Evolutionary conservation across 2,888 invertebrate species (phyloP).

Genomic region (Drosophila kanekoi): DNA sequence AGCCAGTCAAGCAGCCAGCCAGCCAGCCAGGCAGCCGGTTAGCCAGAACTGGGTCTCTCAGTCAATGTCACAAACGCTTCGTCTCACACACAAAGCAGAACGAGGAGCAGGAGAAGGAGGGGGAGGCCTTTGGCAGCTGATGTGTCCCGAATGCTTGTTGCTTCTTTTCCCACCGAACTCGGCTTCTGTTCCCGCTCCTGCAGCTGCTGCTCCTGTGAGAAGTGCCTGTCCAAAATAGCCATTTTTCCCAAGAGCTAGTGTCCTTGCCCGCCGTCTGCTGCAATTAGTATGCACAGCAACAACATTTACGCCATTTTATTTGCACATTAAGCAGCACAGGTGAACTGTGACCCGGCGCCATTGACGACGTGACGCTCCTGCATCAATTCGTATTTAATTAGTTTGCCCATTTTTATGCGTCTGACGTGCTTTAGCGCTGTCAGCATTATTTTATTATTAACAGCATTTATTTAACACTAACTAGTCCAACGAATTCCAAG

Average conservation of each 20-base stretch:
- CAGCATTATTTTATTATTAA: slow-evolving; percentile 20
- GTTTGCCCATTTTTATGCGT: slow-evolving; percentile 57
- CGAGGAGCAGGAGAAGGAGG: slow-evolving; percentile 8
- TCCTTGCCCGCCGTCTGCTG: slow-evolving; percentile 55
- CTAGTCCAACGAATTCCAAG: slow-evolving; percentile 4
- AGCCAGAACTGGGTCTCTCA: slow-evolving; percentile 73
- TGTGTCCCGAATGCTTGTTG: slow-evolving; percentile 52
- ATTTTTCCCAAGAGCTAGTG: slow-evolving; percentile 44
- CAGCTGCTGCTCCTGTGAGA: slow-evolving; percentile 17
- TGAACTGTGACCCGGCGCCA: slow-evolving; percentile 56
- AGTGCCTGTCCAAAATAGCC: slow-evolving; percentile 37
- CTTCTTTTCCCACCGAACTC: slow-evolving; percentile 22
- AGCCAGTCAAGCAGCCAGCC: slow-evolving; percentile 20
- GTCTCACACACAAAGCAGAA: slow-evolving; percentile 7
- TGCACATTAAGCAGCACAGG: slow-evolving; percentile 63
- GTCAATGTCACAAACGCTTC: slow-evolving; percentile 70
- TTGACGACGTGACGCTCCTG: slow-evolving; percentile 62
- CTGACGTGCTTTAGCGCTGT: slow-evolving; percentile 9
- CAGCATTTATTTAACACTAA: background rate
- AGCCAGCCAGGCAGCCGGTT: slow-evolving; percentile 62
- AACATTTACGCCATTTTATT: slow-evolving; percentile 70
- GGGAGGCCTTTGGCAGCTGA: slow-evolving; percentile 48
- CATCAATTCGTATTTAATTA: slow-evolving; percentile 65
- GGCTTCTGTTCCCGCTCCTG: background rate
- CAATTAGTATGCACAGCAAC: slow-evolving; percentile 73